Evolutionary conservation across 2,797 vertebrate species (phyloP).

Genomic region (Pogonophryne albipinna): DNA sequence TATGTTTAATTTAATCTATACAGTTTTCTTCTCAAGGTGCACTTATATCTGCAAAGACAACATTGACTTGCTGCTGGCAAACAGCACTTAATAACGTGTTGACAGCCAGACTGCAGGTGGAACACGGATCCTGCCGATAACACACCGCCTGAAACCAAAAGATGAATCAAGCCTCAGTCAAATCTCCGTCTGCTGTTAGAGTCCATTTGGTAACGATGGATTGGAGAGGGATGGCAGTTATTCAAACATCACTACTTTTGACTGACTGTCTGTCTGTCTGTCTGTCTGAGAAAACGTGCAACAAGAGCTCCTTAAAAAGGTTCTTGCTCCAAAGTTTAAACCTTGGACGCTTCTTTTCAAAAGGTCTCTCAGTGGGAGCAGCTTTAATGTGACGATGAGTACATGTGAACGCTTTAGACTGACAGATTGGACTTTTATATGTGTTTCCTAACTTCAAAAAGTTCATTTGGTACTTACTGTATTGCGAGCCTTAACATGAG

Average conservation of each 20-base stretch:
- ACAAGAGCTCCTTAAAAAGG: slow-evolving; percentile 24
- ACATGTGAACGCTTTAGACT: slow-evolving; percentile 46
- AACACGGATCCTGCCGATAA: slow-evolving; percentile 22
- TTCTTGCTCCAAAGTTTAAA: slow-evolving; percentile 28
- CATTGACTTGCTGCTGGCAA: slow-evolving; percentile 18
- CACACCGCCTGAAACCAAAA: slow-evolving; percentile 11
- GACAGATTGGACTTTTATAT: slow-evolving; percentile 35
- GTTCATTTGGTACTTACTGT: background rate
- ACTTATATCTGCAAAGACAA: slow-evolving; percentile 18
- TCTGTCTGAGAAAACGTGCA: too few species aligned
- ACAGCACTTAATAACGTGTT: slow-evolving; percentile 25
- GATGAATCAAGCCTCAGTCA: slow-evolving; percentile 10
- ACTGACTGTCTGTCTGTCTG: too few species aligned
- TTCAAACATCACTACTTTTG: slow-evolving; percentile 21
- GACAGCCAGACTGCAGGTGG: slow-evolving; percentile 21
- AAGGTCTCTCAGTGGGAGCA: slow-evolving; percentile 40
- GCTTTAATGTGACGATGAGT: slow-evolving; percentile 43
- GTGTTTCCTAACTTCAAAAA: slow-evolving; percentile 25
- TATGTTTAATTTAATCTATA: slow-evolving; percentile 30
- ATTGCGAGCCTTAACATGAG: background rate
- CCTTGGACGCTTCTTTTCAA: slow-evolving; percentile 7
- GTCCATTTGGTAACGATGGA: slow-evolving; percentile 21
- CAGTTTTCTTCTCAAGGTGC: slow-evolving; percentile 18
- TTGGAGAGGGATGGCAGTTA: slow-evolving; percentile 23
- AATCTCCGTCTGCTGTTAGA: slow-evolving; percentile 24